phyloP scores from a whole-genome alignment of 2,113 vertebrate genomes.

The Macquaria ambigua region DNA sequence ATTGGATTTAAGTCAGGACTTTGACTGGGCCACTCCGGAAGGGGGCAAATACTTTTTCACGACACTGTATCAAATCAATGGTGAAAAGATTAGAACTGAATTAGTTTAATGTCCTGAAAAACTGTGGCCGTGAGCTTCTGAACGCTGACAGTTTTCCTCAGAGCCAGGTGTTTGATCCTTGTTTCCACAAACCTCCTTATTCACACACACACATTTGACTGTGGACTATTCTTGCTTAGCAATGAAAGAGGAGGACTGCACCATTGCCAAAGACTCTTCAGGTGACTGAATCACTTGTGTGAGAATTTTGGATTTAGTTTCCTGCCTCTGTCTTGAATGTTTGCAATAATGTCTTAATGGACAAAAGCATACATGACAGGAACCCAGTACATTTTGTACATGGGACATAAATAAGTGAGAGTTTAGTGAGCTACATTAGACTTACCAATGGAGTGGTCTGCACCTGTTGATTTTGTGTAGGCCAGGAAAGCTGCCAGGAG shows the following conservation, averaged over 20 bases:
- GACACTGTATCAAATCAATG: too few species aligned
- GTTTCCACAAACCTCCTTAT: background rate
- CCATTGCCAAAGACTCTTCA: background rate
- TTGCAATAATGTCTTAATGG: background rate
- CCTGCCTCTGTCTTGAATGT: background rate
- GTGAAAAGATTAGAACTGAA: too few species aligned
- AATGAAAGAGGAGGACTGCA: background rate
- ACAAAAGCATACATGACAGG: background rate
- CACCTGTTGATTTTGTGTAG: constrained; percentile 94
- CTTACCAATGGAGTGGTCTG: constrained; percentile 93
- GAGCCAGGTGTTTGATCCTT: background rate
- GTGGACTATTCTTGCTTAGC: background rate
- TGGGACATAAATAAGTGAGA: background rate
- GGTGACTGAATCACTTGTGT: background rate
- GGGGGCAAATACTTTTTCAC: too few species aligned
- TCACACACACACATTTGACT: background rate
- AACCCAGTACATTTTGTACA: background rate
- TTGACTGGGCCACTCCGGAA: too few species aligned
- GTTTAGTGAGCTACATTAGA: background rate
- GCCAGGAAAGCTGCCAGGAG: constrained; percentile 95
- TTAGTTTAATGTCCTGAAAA: too few species aligned
- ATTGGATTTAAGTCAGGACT: too few species aligned
- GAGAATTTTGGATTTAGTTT: background rate
- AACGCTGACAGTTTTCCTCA: background rate
- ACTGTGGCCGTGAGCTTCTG: background rate